phyloP scores from a whole-genome alignment of 2,113 vertebrate species.

The Eonycteris spelaea region DNA sequence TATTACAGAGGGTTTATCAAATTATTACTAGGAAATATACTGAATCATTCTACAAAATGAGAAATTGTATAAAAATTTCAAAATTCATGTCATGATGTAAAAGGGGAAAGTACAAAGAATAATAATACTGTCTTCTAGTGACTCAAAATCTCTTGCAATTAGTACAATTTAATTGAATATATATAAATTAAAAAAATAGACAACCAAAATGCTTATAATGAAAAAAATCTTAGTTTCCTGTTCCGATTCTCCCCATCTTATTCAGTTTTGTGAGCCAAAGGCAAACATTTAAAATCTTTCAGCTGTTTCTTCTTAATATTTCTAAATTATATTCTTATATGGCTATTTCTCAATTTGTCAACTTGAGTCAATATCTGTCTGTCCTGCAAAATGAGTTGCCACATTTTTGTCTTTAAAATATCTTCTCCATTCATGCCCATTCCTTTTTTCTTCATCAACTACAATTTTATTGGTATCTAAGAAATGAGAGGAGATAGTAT shows the following conservation, averaged over 20 bases:
- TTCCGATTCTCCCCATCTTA: not conserved
- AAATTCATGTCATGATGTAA: not conserved
- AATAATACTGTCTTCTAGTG: not conserved
- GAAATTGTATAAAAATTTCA: not conserved
- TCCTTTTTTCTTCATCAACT: not conserved
- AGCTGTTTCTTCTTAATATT: not conserved
- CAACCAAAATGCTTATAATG: not conserved
- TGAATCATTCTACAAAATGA: conserved; percentile 9
- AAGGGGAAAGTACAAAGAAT: not conserved
- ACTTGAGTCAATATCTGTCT: not conserved
- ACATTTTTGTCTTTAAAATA: not conserved
- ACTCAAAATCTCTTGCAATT: not conserved
- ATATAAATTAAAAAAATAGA: not conserved
- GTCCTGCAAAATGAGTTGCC: not conserved
- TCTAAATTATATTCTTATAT: not conserved
- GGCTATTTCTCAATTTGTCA: not conserved
- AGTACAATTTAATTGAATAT: not conserved
- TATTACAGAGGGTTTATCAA: not conserved
- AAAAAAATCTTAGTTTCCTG: not conserved
- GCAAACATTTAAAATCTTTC: not conserved
- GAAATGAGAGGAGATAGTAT: not conserved
- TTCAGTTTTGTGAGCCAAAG: not conserved
- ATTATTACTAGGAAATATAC: not conserved
- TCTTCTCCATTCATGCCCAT: not conserved
- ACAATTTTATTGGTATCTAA: not conserved